Evolutionary conservation across 2,797 vertebrate genomes (phyloP).

Genomic region (Sciurus vulgaris): DNA sequence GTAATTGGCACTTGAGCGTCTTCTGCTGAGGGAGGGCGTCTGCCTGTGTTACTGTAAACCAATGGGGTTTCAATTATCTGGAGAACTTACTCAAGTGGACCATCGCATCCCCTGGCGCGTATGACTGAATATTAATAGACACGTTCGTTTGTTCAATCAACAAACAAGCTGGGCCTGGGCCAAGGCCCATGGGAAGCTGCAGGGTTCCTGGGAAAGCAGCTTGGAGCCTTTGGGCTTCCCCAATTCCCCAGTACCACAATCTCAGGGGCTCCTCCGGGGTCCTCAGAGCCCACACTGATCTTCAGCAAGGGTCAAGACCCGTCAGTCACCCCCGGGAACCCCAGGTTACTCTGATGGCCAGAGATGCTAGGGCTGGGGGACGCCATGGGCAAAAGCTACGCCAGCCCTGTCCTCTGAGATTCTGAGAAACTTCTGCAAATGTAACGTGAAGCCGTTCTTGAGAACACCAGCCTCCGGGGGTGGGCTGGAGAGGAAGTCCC

Average conservation of each 20-base stretch:
- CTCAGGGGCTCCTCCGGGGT: rapidly evolving
- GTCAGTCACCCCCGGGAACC: rapidly evolving
- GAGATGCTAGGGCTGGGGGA: neutral
- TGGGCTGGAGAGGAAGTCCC: rapidly evolving
- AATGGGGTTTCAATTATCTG: neutral
- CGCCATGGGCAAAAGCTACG: rapidly evolving
- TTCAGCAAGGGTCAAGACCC: neutral
- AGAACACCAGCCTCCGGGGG: neutral
- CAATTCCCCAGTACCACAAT: rapidly evolving
- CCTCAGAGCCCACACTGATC: rapidly evolving
- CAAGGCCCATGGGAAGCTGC: neutral
- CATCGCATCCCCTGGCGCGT: neutral
- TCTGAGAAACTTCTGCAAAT: neutral
- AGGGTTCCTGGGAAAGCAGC: rapidly evolving
- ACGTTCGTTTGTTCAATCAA: neutral
- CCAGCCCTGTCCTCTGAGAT: neutral
- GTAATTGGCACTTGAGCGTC: rapidly evolving
- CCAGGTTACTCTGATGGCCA: neutral
- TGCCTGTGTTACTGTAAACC: neutral
- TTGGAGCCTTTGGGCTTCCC: too few species aligned
- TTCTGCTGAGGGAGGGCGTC: neutral
- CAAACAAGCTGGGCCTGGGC: neutral
- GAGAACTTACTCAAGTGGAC: neutral
- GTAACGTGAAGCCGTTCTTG: rapidly evolving
- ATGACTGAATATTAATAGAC: neutral